Conservation (phyloP, 2,113 vertebrate genomes). For the Spheniscus mendiculus region DNA sequence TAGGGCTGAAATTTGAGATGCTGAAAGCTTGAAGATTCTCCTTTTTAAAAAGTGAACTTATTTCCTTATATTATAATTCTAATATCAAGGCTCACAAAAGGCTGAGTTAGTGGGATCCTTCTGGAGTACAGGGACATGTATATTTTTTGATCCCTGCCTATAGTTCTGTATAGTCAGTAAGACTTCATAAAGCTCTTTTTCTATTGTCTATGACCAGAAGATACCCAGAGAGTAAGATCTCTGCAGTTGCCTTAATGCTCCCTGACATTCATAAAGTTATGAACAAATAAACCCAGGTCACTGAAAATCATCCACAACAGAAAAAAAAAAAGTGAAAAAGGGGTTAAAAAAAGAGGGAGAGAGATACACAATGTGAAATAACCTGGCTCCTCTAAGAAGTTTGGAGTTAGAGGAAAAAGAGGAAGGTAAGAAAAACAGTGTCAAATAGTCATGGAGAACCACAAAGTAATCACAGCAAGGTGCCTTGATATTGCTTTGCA, state of each 20-base stretch:
- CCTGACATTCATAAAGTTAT: not conserved
- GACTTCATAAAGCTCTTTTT: not conserved
- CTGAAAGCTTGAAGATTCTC: not conserved
- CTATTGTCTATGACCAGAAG: not conserved
- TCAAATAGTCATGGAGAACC: not conserved
- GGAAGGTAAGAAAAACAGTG: not conserved
- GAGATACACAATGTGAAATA: not conserved
- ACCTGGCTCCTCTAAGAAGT: not conserved
- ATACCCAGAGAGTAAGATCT: not conserved
- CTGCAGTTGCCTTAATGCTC: not conserved
- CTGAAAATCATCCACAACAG: not conserved
- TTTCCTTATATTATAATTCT: not conserved
- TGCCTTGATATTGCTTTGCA: not conserved
- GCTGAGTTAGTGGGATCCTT: not conserved
- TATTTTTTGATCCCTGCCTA: not conserved
- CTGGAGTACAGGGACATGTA: not conserved
- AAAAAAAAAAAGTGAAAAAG: not conserved
- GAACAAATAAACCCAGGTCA: not conserved
- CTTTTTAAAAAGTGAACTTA: not conserved
- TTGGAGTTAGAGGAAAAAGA: not conserved
- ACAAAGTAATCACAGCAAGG: not conserved
- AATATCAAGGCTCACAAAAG: not conserved
- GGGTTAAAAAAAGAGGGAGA: not conserved
- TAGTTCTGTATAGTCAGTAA: not conserved
- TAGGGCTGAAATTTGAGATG: not conserved